Conservation (phyloP, 1,140 invertebrate genomes). For the Ceratosolen solmsi region DNA sequence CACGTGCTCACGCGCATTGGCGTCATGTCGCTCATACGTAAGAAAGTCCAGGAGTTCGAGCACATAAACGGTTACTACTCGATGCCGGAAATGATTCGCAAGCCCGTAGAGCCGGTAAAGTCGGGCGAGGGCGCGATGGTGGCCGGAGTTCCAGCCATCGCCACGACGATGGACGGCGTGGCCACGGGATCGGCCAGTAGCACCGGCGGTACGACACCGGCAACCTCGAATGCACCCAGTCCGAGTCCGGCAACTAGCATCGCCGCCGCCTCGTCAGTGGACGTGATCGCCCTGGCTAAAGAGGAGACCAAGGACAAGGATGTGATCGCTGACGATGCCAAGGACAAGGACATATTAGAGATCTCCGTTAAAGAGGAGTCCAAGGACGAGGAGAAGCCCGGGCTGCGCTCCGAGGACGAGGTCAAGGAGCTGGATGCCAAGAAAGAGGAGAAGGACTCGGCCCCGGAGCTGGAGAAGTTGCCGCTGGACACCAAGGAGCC, state of each 20-base stretch:
- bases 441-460: constrained; percentile 54
- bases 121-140: constrained; percentile 61
- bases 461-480: constrained; percentile 45
- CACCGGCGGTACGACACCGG: constrained; percentile 76
- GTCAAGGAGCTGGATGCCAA: constrained; percentile 64
- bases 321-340: constrained; percentile 71
- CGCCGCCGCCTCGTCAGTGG: constrained; percentile 63
- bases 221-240: constrained; percentile 82
- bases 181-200: constrained; percentile 70
- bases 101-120: constrained; percentile 81
- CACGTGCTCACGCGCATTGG: constrained; percentile 98
- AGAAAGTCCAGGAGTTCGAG: constrained; percentile 99
- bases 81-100: constrained; percentile 93
- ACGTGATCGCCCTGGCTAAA: constrained; percentile 59
- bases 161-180: constrained; percentile 61
- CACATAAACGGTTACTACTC: constrained; percentile 98
- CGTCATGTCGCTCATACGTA: constrained; percentile 99
- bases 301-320: constrained; percentile 66
- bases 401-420: constrained; percentile 58
- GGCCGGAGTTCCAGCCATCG: constrained; percentile 63
- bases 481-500: constrained; percentile 55
- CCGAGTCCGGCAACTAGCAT: constrained; percentile 76
- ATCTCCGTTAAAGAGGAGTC: constrained; percentile 67
- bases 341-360: constrained; percentile 68
- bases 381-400: constrained; percentile 68